phyloP scores from a whole-genome alignment of 1,140 invertebrate genomes.

The Temnothorax longispinosus region DNA sequence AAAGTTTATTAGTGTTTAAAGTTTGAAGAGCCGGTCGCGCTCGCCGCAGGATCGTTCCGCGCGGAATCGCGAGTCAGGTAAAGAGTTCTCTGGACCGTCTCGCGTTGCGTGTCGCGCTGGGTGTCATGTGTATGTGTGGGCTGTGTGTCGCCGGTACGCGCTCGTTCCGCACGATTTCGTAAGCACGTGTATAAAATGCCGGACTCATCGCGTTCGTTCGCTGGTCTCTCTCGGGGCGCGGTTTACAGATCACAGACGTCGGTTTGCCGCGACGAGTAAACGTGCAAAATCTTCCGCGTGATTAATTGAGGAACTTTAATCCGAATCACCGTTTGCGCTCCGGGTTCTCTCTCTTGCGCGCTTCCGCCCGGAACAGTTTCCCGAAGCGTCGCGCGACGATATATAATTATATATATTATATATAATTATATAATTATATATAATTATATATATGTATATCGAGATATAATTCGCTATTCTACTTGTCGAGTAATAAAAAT shows the following conservation, averaged over 20 bases:
- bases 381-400: conserved; percentile 35
- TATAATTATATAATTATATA: neutral
- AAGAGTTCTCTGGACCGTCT: conserved; percentile 4
- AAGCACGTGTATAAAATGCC: neutral
- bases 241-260: neutral
- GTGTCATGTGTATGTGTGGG: neutral
- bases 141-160: neutral
- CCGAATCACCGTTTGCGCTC: conserved; percentile 12
- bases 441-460: conserved; percentile 64
- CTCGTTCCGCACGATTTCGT: neutral
- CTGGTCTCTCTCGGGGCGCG: too few relatives aligned
- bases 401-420: conserved; percentile 62
- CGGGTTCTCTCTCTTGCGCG: neutral
- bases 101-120: neutral
- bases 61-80: conserved; percentile 29
- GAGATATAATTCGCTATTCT: conserved; percentile 75
- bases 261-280: neutral
- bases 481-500: conserved; percentile 85
- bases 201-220: neutral
- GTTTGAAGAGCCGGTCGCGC: conserved; percentile 70
- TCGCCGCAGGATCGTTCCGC: conserved; percentile 57
- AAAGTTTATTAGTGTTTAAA: conserved; percentile 77
- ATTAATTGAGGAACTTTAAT: conserved; percentile 53
- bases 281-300: neutral
- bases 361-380: conserved; percentile 19